Base-by-base conservation (phyloP, 2,113 vertebrate species). In the Fulica atra region DNA sequence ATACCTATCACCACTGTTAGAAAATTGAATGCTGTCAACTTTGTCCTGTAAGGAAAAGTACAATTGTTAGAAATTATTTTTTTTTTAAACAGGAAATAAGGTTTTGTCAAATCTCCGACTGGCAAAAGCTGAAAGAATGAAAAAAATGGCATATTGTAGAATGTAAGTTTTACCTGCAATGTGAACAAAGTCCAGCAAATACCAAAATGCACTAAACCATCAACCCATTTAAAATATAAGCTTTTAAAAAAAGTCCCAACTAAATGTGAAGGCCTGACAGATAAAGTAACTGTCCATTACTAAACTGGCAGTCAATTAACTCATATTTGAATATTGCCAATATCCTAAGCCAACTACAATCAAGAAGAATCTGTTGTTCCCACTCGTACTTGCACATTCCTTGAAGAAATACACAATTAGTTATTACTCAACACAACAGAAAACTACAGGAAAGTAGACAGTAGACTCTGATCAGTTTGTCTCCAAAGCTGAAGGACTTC, bases 11-110 rank as follows among this genome's bases (percentile, higher is more conserved):
- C 99, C 98, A 46, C 94, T 98, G 95, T 99, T 99, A 95, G 99
- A 99, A 96, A 99, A 99, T 44, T 99, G 99, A 94, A 99, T 99
- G 96, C 99, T 99, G 97, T 99, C 99, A 78, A 99, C 99, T 98
- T 99, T 99, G 95, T 99, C 99, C 99, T 99, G 71, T 36, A 97
- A 66, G 44, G 66, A 79, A 91, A 89, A n/a, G 31, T 3, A 56
- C 2, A 72, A 26, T 24, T 31, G 11, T 96, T 51, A 86, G 16
- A 92, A 91, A 28, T 60, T 24, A 15, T 7, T 8, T 26, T 78
- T 8, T 26, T 78, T 86, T 87, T 17, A n/a, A 60, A 44, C 3
- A 64, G 35, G 4, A 72, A 92, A 16, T 61, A 40, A 0, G 0
- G 1, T 79, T 88, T 50, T 88, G 16, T 64, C 35, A 83, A 33